Percentiles rank a stretch among this genome's conserved stretches.
Conservation (phyloP, 2,888 invertebrate genomes). For the Tortricodes alternella region DNA sequence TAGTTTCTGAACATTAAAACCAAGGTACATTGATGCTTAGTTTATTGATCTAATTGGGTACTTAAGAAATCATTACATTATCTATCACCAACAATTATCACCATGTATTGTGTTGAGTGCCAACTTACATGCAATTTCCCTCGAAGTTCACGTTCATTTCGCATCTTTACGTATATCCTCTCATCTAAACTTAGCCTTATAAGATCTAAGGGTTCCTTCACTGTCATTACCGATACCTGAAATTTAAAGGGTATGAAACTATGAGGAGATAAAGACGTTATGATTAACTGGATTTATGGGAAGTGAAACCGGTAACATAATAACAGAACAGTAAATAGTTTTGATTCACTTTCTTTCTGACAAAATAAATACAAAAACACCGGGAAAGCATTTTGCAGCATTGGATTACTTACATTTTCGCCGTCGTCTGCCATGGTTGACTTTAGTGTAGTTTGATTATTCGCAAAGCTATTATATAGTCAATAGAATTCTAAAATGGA, state of each 20-base stretch:
- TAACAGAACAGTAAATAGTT: not conserved
- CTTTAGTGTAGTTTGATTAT: conserved; percentile 2
- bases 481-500: too few relatives aligned
- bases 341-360: not conserved
- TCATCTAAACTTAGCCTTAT: conserved; percentile 98
- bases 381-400: not conserved
- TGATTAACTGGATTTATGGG: too few relatives aligned
- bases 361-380: not conserved
- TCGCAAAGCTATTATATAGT: not conserved
- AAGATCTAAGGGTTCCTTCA: conserved; percentile 98
- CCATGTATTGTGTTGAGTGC: too few relatives aligned
- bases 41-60: too few relatives aligned
- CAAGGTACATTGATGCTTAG: not conserved
- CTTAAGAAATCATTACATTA: too few relatives aligned
- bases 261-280: not conserved
- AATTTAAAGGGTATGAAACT: conserved; percentile 43
- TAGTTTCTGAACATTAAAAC: too few relatives aligned
- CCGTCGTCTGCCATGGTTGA: conserved; percentile 70
- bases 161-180: conserved; percentile 99
- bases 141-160: conserved; percentile 97
- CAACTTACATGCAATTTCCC: conserved; percentile 94
- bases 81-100: too few relatives aligned
- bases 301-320: not conserved
- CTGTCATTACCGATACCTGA: conserved; percentile 92
- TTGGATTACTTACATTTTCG: conserved; percentile 62